These are phyloP conservation scores for Halcyon badia DNA, from an alignment of 2,797 vertebrate species.

Conservation along the genomic window DNA sequence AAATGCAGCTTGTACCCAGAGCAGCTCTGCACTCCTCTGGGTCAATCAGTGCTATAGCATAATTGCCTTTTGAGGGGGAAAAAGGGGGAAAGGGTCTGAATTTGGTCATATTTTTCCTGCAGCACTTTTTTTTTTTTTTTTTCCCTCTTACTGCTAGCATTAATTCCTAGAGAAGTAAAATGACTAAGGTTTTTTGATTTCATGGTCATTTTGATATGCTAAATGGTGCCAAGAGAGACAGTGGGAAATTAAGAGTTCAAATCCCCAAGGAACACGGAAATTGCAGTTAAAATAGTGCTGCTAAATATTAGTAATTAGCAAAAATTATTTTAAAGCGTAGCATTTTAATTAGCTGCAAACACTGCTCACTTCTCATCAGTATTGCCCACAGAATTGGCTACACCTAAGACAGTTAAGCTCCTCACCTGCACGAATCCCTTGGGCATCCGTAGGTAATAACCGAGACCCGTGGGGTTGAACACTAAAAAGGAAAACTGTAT, in stretches of 20 bases:
- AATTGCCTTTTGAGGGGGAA: background rate
- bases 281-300: conserved; percentile 31
- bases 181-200: conserved; percentile 11
- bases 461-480: background rate
- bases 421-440: background rate
- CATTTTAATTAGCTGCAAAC: conserved; percentile 16
- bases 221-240: conserved; percentile 17
- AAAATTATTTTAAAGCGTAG: conserved; percentile 36
- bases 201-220: conserved; percentile 49
- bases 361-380: background rate
- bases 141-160: background rate
- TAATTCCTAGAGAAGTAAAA: conserved; percentile 22
- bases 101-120: background rate
- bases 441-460: background rate
- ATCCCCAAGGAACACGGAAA: background rate
- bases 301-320: conserved; percentile 51
- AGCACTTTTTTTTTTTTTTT: background rate
- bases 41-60: background rate
- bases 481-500: background rate
- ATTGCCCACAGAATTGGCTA: background rate
- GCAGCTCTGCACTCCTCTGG: background rate
- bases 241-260: conserved; percentile 41
- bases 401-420: background rate
- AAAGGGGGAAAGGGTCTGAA: background rate
- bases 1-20: background rate